Base-by-base conservation (phyloP, 2,113 vertebrate genomes). In the Nematolebias whitei region DNA sequence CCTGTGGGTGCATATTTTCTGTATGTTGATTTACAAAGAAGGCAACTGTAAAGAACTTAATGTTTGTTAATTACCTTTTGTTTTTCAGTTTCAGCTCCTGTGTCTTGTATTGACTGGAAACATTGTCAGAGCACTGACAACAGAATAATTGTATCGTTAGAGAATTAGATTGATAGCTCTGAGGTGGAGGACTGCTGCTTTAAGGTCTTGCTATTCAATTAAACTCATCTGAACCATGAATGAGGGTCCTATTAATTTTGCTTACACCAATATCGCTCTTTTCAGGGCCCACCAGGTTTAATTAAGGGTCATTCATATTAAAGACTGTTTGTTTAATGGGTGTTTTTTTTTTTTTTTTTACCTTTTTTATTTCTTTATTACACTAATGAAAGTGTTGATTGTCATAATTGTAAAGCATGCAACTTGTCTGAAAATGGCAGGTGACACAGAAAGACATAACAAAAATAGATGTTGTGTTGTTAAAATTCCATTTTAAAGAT, bases 241-340 rank as follows among this genome's bases (percentile, higher is more conserved):
- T 57, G 76, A 61, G 53, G 70, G 63, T 82, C 71, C 86, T 77
- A 76, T 83, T 85, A 78, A 79, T 84, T 76, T 43, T 45, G 45
- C 48, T 72, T 64, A 72, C 83, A 71, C 55, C 20, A 54, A 32
- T 19, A 62, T 59, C 57, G 55, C 63, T 57, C 55, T 76, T 56
- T 57, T 22, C 24, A 50, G 41, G 53, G 16, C 54, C 44, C 4
- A 5, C 15, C 50, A 52, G 26, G 11, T 56, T 52, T 71, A 53
- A 63, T 50, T 50, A 71, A 35, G 29, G 32, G 44, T 63, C 10
- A 29, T 47, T 16, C 59, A 54, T 41, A 40, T 41, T 40, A 63
- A 61, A 29, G 16, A 44, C 1, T 32, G 12, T 38, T 64, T 68
- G 13, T 58, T 71, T 15, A 49, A 1, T 14, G 12, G 0, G 15